Conservation (phyloP, 2,113 vertebrate genomes). For the Elachura formosa region DNA sequence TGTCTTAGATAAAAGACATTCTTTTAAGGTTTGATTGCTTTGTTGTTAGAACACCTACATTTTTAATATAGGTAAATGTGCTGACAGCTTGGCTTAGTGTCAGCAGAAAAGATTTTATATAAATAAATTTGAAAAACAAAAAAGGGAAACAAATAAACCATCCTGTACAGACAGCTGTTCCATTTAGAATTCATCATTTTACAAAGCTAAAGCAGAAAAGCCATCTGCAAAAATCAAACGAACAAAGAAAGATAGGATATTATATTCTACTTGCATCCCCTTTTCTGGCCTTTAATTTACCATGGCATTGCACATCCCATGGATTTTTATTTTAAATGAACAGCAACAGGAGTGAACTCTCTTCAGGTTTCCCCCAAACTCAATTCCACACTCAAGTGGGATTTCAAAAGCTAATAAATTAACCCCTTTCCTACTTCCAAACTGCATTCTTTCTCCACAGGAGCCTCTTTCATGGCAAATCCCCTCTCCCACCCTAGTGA, state of each 20-base stretch:
- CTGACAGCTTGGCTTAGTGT: conserved; percentile 45
- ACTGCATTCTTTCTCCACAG: background rate
- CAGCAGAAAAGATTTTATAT: conserved; percentile 30
- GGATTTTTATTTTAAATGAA: background rate
- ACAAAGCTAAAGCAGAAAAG: conserved; percentile 45
- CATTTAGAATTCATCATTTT: conserved; percentile 55
- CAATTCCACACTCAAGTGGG: background rate
- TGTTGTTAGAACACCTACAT: conserved; percentile 46
- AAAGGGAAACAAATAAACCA: conserved; percentile 50
- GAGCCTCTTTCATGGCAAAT: background rate
- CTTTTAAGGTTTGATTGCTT: conserved; percentile 8
- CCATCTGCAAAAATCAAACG: conserved; percentile 33
- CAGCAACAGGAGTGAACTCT: background rate
- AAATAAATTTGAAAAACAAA: conserved; percentile 32
- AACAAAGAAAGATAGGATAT: background rate
- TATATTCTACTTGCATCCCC: background rate
- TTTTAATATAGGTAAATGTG: conserved; percentile 51
- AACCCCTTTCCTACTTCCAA: background rate
- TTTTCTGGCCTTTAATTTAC: background rate
- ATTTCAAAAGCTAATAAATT: background rate
- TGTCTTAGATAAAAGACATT: background rate
- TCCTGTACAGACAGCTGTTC: conserved; percentile 57
- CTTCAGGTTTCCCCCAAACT: background rate
- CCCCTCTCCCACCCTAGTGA: too few species aligned
- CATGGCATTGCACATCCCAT: background rate